Percentiles rank a stretch among this genome's conserved stretches.
These are phyloP conservation scores for Eubucco bourcierii DNA, from an alignment of 2,113 vertebrate species.

Conservation along the genomic window DNA sequence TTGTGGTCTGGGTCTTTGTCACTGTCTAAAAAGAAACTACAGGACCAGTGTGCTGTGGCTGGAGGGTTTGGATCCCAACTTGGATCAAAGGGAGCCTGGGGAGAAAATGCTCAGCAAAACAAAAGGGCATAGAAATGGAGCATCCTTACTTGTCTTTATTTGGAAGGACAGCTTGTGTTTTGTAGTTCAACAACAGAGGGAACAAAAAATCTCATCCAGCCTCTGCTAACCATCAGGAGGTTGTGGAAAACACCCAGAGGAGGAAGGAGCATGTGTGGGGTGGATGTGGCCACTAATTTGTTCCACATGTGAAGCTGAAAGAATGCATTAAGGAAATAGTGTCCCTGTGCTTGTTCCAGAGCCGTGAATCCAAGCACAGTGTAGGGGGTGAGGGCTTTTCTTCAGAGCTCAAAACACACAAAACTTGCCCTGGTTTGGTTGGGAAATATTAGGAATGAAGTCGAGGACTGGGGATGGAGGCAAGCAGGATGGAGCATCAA, in stretches of 20 bases:
- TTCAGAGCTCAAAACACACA: not conserved
- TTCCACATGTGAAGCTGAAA: conserved; percentile 87
- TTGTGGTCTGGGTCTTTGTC: not conserved
- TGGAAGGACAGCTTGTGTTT: not conserved
- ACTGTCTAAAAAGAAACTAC: not conserved
- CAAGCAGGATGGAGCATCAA: not conserved
- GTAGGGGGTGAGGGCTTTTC: conserved; percentile 17
- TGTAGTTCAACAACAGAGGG: not conserved
- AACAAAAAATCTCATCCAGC: not conserved
- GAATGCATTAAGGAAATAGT: conserved; percentile 80
- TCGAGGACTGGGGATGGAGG: not conserved
- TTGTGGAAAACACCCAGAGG: conserved; percentile 77
- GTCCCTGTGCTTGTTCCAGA: conserved; percentile 76
- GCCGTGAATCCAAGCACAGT: conserved; percentile 73
- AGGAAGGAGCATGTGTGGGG: conserved; percentile 14
- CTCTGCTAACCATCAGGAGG: not conserved
- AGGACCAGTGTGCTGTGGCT: not conserved
- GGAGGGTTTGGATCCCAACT: not conserved
- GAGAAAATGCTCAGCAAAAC: not conserved
- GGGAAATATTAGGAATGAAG: not conserved
- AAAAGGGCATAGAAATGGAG: not conserved
- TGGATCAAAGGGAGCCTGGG: not conserved
- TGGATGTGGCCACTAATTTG: conserved; percentile 73
- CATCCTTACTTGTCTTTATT: not conserved
- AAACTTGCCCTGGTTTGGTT: not conserved